These are phyloP conservation scores for Vollenhovia emeryi DNA, from an alignment of 1,140 invertebrate genomes.

Conservation along the genomic window DNA sequence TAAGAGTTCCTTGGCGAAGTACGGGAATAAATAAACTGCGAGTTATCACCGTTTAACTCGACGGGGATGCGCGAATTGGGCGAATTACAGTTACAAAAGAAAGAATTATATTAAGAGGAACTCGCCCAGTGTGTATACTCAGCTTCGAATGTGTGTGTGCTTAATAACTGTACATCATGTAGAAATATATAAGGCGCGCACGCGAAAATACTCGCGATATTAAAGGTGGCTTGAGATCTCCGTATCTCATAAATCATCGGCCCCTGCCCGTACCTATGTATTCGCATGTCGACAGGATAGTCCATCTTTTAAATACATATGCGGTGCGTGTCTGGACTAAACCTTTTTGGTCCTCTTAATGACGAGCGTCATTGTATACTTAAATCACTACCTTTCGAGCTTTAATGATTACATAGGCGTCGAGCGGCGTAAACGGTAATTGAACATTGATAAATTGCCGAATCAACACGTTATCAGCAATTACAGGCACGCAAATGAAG, in stretches of 20 bases:
- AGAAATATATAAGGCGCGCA: slow-evolving; percentile 23
- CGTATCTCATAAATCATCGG: slow-evolving; percentile 32
- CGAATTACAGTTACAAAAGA: background rate
- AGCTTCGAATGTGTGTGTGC: background rate
- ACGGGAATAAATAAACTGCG: background rate
- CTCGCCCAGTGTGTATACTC: background rate
- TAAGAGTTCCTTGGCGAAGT: background rate
- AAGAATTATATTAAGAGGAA: background rate
- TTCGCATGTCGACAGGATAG: slow-evolving; percentile 27
- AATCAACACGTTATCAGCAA: slow-evolving; percentile 12
- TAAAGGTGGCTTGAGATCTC: slow-evolving; percentile 23
- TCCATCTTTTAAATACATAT: slow-evolving; percentile 32
- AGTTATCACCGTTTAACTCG: background rate
- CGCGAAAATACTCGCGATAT: slow-evolving; percentile 32
- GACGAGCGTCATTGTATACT: background rate
- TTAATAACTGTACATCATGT: slow-evolving; percentile 45
- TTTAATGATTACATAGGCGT: slow-evolving; percentile 1
- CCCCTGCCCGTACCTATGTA: background rate
- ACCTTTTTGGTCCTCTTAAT: slow-evolving; percentile 24
- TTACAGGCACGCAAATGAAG: background rate
- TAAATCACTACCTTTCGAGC: background rate
- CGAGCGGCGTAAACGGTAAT: background rate
- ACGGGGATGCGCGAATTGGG: background rate
- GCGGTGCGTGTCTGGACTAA: background rate
- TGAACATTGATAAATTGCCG: background rate